Base-by-base conservation (phyloP, 2,888 invertebrate species). In the Meloe dianella region DNA sequence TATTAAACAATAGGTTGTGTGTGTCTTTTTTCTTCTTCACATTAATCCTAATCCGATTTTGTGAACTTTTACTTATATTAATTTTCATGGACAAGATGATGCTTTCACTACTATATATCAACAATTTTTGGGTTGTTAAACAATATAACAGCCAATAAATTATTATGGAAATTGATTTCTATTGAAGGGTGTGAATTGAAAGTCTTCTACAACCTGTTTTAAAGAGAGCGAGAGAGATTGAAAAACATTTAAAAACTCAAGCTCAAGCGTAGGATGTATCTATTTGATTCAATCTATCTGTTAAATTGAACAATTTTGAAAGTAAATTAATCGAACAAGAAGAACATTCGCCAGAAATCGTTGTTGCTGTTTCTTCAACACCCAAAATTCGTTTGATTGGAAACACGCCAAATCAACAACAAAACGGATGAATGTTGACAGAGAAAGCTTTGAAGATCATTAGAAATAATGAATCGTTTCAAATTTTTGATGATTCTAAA, bases 61-160 rank as follows among this genome's bases (percentile, higher is more conserved):
- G 38, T 38, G 38, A 38, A 54, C 54, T 54, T 54, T 54, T 54
- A 54, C 54, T 54, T 24, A 54, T 54, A 12, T 24, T 6, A 54
- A 54, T 54, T 12, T 24, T 54, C 2, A 20, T 47, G 10, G 22
- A 14, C 10, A 24, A 6, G 54, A 54, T 24, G 54, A 54, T 24
- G 22, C 54, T 54, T 54, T 54, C 54, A 54, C 54, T 54, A 24
- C 22, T 10, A n/a, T n/a, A n/a, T n/a, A n/a, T n/a, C n/a, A 38
- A 38, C 1, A 38, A 22, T 2, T 51, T 51, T 51, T 14, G 14
- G 7, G n/a, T n/a, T n/a, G n/a, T n/a, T n/a, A 54, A 54, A 54
- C 54, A 54, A n/a, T n/a, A 54, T 54, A 22, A 24, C 5, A 6
- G 3, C 24, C 9, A 4, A 54, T 54, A 54, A 54, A 54, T 38